Percentiles rank a stretch among this genome's conserved stretches.
Evolutionary conservation across 1,140 invertebrate genomes (phyloP).

Genomic region (Macrosteles quadrilineatus): DNA sequence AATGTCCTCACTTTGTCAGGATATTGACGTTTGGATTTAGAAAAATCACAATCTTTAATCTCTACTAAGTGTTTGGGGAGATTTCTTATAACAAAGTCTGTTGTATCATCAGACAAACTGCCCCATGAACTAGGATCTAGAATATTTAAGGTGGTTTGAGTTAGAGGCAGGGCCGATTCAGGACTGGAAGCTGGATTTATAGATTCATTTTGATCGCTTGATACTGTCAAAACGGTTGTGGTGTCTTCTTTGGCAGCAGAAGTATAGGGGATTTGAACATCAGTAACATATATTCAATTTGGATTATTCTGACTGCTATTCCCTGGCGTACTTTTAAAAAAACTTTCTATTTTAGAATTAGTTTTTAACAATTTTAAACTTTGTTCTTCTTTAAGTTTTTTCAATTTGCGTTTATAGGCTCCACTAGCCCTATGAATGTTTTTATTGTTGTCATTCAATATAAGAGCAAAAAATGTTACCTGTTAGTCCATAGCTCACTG

Average conservation of each 20-base stretch:
- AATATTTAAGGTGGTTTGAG: conserved; percentile 9
- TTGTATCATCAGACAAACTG: not conserved
- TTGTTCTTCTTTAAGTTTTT: not conserved
- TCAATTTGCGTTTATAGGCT: not conserved
- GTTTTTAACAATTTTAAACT: not conserved
- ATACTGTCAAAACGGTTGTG: not conserved
- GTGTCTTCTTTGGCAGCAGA: not conserved
- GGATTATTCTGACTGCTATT: not conserved
- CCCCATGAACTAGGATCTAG: conserved; percentile 13
- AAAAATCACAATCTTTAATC: no score
- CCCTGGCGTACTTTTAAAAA: not conserved
- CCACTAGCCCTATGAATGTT: not conserved
- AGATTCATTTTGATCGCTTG: not conserved
- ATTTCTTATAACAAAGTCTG: no score
- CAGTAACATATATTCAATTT: not conserved
- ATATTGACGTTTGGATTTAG: no score
- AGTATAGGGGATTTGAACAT: not conserved
- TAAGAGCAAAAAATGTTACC: no score
- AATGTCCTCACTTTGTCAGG: no score
- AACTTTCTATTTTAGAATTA: not conserved
- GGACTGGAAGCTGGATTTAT: not conserved
- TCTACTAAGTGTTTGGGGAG: no score
- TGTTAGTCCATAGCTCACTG: no score
- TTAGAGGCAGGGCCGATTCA: conserved; percentile 2
- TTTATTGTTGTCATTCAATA: no score